Base-by-base conservation (phyloP, 2,888 invertebrate genomes). In the Thecocarcelia acutangulata region DNA sequence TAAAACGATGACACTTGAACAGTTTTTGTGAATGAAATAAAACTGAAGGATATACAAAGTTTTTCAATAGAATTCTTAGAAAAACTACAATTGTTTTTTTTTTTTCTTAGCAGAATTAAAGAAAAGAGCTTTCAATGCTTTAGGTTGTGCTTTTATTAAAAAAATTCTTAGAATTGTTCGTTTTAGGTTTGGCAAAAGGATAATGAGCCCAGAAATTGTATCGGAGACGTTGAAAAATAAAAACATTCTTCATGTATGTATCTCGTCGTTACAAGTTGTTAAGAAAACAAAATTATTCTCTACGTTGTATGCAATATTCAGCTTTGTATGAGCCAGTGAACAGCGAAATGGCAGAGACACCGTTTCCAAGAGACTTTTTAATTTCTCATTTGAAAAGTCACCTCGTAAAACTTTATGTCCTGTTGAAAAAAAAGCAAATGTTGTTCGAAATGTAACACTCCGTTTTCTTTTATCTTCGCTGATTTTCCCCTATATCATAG, bases 91-190 rank as follows among this genome's bases (percentile, higher is more conserved):
- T 78, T 74, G 63, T 58, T 13, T 2, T 44, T 40, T 8, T 19
- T 44, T 59, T 0, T 28, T 44, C 63, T 52, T 40, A 24, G 24
- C 17, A 13, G 28, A 50, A 59, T 66, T 66, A 75, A 24, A 9
- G 6, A 40, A 58, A 54, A 54, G 75, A 75, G 70, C 75, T 75
- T 80, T 75, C n/a, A 63, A 48, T 37, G 24, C 37, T 21, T 46
- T 44, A 44, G 50, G n/a, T 77, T 50, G 54, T 13, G 58, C 69
- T 77, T 74, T 74, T 70, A 82, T 75, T 82, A 74, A 70, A 42
- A 72, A 78, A 75, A 78, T 82, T 82, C 82, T 82, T 54, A 82
- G 82, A 82, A 82, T 82, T 73, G 8, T 33, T 33, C 8, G 33
- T 33, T 64, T 15, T 78, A 48, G 44, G 40, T 52, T 52, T 37